Evolutionary conservation across 1,140 invertebrate species (phyloP).

Genomic region (Globodera rostochiensis): DNA sequence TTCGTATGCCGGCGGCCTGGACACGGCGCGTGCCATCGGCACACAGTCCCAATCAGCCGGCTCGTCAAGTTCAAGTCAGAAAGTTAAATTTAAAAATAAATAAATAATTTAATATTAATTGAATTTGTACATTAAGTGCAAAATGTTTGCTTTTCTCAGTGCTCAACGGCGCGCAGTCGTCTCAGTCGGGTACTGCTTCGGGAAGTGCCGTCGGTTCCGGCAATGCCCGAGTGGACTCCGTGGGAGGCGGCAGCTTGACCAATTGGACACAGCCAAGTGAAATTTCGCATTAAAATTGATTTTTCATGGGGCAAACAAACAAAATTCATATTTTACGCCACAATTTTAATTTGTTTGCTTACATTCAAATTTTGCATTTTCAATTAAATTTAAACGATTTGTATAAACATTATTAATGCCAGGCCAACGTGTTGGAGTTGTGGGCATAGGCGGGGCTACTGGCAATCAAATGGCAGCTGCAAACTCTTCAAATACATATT

Average conservation of each 20-base stretch:
- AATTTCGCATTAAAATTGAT: background rate
- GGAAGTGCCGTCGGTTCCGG: background rate
- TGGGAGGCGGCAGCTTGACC: background rate
- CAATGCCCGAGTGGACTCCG: background rate
- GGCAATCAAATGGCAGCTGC: slow-evolving; percentile 8
- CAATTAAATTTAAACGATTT: background rate
- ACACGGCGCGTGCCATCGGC: background rate
- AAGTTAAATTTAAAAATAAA: too few relatives aligned
- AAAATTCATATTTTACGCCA: too few relatives aligned
- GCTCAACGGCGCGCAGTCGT: background rate
- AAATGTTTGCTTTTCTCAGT: slow-evolving; percentile 1
- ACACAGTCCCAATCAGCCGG: background rate
- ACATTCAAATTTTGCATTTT: background rate
- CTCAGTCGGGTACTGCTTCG: background rate
- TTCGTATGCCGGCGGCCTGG: background rate
- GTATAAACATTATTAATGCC: background rate
- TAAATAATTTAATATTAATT: too few relatives aligned
- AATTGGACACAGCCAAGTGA: background rate
- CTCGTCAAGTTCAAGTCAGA: background rate
- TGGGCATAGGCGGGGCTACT: slow-evolving; percentile 9
- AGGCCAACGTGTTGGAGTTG: background rate
- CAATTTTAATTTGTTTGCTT: too few relatives aligned
- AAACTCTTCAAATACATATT: background rate
- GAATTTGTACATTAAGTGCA: too few relatives aligned
- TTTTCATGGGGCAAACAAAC: too few relatives aligned